phyloP scores from a whole-genome alignment of 2,113 vertebrate genomes.

The Meriones unguiculatus region DNA sequence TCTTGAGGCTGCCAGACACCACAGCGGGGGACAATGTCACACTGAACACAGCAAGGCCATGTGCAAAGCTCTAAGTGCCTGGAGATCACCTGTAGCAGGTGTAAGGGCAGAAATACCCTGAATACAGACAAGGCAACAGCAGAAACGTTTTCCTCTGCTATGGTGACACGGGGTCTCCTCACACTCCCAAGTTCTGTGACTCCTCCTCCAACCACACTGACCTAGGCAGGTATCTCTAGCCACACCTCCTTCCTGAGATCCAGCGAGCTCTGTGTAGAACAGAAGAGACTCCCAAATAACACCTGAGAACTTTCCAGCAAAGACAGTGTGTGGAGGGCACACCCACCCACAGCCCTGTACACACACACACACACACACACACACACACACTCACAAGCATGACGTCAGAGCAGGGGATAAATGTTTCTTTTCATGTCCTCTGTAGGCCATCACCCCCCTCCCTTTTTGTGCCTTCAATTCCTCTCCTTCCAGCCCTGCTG shows the following conservation, averaged over 20 bases:
- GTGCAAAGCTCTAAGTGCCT: background rate
- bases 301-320: background rate
- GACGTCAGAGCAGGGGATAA: too few relatives aligned
- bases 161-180: background rate
- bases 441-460: background rate
- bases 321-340: too few relatives aligned
- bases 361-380: too few relatives aligned
- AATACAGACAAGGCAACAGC: too few relatives aligned
- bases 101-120: background rate
- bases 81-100: background rate
- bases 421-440: background rate
- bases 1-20: background rate
- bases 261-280: background rate
- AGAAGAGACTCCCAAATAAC: background rate
- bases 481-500: background rate
- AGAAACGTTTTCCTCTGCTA: background rate
- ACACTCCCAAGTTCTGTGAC: background rate
- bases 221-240: background rate
- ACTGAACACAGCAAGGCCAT: background rate
- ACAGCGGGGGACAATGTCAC: background rate
- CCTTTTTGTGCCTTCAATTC: background rate
- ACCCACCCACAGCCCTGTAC: background rate
- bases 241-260: background rate
- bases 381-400: background rate
- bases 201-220: rapidly evolving